Percentiles rank a stretch among this genome's conserved stretches.
Conservation (phyloP, 2,113 vertebrate genomes). For the Odontesthes bonariensis region DNA sequence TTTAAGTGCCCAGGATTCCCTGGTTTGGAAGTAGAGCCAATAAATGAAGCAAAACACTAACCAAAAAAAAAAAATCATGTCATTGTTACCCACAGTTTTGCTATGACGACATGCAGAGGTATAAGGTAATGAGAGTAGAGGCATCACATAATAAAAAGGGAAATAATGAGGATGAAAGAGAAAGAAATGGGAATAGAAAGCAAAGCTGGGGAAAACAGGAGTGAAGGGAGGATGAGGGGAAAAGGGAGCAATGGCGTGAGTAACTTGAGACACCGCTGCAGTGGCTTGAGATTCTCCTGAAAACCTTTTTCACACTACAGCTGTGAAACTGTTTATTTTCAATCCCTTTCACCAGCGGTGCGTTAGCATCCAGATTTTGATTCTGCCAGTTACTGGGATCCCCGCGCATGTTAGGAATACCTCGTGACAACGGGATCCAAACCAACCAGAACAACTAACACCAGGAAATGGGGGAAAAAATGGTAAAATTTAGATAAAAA, state of each 20-base stretch:
- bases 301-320: constrained; percentile 41
- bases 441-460: neutral
- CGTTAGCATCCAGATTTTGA: neutral
- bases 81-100: neutral
- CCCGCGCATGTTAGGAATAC: constrained; percentile 5
- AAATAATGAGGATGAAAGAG: no score
- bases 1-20: neutral
- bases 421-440: neutral
- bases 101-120: neutral
- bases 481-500: no score
- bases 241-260: neutral
- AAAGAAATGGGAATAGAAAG: neutral
- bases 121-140: neutral
- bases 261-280: constrained; percentile 21
- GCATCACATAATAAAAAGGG: neutral
- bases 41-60: constrained; percentile 4
- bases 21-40: neutral
- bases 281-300: constrained; percentile 34
- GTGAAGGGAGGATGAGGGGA: constrained; percentile 17
- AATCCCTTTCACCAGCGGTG: constrained; percentile 26
- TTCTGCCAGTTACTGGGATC: constrained; percentile 15
- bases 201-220: neutral
- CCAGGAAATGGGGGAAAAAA: neutral
- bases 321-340: constrained; percentile 49
- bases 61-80: neutral